phyloP scores from a whole-genome alignment of 2,888 invertebrate genomes.

The Agrochola litura region DNA sequence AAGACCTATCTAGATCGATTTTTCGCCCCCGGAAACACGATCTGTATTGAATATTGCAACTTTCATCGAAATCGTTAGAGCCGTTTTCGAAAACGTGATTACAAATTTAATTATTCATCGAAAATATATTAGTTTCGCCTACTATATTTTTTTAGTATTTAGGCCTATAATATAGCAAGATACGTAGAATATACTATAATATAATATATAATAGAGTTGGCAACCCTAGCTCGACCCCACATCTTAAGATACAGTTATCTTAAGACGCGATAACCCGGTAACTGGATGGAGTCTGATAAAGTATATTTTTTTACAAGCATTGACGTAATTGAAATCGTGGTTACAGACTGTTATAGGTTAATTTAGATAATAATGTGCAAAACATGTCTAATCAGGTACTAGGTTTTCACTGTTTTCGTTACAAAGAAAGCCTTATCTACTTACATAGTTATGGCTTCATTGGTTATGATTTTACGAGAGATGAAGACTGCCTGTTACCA shows the following conservation, averaged over 20 bases:
- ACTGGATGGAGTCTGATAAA: conserved; percentile 70
- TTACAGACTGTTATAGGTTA: conserved; percentile 47
- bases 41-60: too few species aligned
- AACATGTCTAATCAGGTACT: conserved; percentile 17
- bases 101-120: too few species aligned
- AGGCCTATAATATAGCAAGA: not conserved
- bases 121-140: not conserved
- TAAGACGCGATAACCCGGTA: conserved; percentile 72
- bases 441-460: too few species aligned
- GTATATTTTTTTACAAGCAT: conserved; percentile 73
- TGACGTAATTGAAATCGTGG: conserved; percentile 75
- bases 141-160: not conserved
- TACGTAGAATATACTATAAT: too few species aligned
- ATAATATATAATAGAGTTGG: not conserved
- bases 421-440: not conserved
- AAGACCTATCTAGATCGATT: too few species aligned
- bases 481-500: too few species aligned
- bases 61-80: too few species aligned
- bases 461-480: too few species aligned
- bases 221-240: not conserved
- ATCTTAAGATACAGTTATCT: conserved; percentile 50
- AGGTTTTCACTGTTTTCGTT: not conserved
- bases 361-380: conserved; percentile 37
- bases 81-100: too few species aligned
- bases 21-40: too few species aligned